Evolutionary conservation across 30 jellyfish, hydroid and myxozoan genomes (phyloP), one percentile per base, ranked within the genome.

Genomic region (Hydractinia symbiolongicarpus): DNA sequence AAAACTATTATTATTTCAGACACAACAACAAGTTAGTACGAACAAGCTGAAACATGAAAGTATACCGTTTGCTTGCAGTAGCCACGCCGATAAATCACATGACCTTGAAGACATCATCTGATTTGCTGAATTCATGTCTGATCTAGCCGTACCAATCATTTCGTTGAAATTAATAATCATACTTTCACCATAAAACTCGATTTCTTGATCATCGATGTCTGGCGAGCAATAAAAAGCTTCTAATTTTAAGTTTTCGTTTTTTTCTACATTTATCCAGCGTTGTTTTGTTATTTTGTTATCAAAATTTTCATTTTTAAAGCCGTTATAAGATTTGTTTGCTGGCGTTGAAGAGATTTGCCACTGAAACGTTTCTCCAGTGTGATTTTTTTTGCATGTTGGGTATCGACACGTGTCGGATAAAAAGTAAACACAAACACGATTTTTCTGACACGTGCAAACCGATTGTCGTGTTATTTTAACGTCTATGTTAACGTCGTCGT

Each of bases 21-120:
- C 44, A 30, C 44, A 30, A 30, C 44, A 30, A 30, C 44, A 30
- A 30, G 2, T 30, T 30, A 30, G 44, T 30, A 30, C 1, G 44
- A 30, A 30, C 44, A 30, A 30, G 44, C 2, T 30, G 44, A 30
- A 30, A 30, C 44, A 30, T 30, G 44, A 30, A 30, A 30, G 44
- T 30, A 30, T 71, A 71, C 80, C 80, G n/a, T 30, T 71, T n/a
- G 87, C 83, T 61, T 79, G 87, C 66, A 79, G 79, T 9, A 79
- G 51, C 87, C 87, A 79, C 53, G 87, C 72, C 14, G 87, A 79
- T 19, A 79, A 64, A 52, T 79, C 87, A 61, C 79, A 79, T 8
- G 87, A 62, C 54, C 81, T 68, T 19, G 55, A 67, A 13, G 21
- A 21, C 16, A 67, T 53, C 40, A 71, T 20, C n/a, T 71, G 80